These are phyloP conservation scores for Drosophila bocqueti DNA, from an alignment of 1,140 invertebrate species.

Conservation along the genomic window DNA sequence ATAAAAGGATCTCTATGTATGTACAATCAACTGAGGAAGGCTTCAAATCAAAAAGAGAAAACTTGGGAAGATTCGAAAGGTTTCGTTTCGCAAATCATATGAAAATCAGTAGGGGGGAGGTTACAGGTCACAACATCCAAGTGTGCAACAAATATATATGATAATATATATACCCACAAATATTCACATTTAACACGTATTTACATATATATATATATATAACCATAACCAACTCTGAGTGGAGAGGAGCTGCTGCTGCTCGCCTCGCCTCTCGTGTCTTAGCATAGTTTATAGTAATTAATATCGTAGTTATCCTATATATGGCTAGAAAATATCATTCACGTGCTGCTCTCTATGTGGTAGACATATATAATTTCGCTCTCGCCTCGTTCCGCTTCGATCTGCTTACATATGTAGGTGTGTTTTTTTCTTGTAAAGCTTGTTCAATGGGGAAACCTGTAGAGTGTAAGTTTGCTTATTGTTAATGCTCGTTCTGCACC, in stretches of 20 bases:
- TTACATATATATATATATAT: constrained; percentile 9
- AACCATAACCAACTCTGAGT: constrained; percentile 11
- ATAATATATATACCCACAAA: constrained; percentile 17
- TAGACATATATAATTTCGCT: constrained; percentile 37
- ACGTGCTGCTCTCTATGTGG: constrained; percentile 29
- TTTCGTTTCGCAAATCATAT: constrained; percentile 62
- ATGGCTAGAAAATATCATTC: constrained; percentile 56
- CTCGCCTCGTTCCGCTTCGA: constrained; percentile 35
- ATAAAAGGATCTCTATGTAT: constrained; percentile 51
- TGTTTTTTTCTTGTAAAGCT: constrained; percentile 62
- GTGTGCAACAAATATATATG: constrained; percentile 23
- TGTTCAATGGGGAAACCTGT: constrained; percentile 74
- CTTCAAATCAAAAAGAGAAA: constrained; percentile 8
- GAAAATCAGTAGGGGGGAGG: constrained; percentile 32
- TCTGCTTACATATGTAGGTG: constrained; percentile 48
- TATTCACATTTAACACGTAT: constrained; percentile 28
- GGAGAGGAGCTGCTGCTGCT: neutral
- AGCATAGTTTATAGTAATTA: neutral
- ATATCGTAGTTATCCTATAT: constrained; percentile 16
- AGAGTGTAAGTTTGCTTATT: constrained; percentile 73
- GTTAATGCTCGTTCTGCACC: constrained; percentile 54
- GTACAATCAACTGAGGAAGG: constrained; percentile 24
- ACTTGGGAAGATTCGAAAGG: constrained; percentile 60
- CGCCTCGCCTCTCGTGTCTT: neutral
- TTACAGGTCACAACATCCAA: constrained; percentile 24